Base-by-base conservation (phyloP, 2,797 vertebrate genomes). In the Xerus rutilus region DNA sequence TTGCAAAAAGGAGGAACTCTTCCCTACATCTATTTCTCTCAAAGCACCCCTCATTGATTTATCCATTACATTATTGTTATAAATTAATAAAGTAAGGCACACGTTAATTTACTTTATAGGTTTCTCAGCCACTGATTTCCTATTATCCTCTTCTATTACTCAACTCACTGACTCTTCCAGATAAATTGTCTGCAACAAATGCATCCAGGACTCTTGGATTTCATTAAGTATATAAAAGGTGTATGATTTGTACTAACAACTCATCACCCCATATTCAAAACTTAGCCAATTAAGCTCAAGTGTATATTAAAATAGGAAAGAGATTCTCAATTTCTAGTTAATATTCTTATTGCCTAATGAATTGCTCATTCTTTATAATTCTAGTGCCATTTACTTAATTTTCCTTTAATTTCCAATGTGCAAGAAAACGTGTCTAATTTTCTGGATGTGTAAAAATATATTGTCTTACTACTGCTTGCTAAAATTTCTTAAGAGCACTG, bases 61-160 rank as follows among this genome's bases (percentile, higher is more conserved):
- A 97, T 93, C 85, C 85, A 93, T 94, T 97, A 93, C 43, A 18
- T 97, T 98, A 98, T 97, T 97, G 92, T 98, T 98, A 97, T 95
- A 98, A 98, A 98, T 98, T 98, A 98, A 98, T 98, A 98, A 98
- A 98, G 95, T 97, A 98, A 98, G 74, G 79, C 67, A 81, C 10
- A 6, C 7, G 17, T 97, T 98, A 97, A 98, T 98, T 97, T 95
- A 97, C 93, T 98, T 97, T 97, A 98, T 97, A 96, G 94, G 95
- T 98, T 98, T 98, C 98, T 97, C 97, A 97, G 96, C 98, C 98
- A 98, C 97, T 97, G 95, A 96, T 97, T 98, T 98, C 95, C 92
- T 98, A 97, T 98, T 98, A 98, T 97, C 95, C 72, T 82, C 96
- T 96, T 88, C 96, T 96, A 94, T 98, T 98, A 97, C 97, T 98